phyloP scores from a whole-genome alignment of 2,113 vertebrate species.

The Poeciliopsis turrubarensis region DNA sequence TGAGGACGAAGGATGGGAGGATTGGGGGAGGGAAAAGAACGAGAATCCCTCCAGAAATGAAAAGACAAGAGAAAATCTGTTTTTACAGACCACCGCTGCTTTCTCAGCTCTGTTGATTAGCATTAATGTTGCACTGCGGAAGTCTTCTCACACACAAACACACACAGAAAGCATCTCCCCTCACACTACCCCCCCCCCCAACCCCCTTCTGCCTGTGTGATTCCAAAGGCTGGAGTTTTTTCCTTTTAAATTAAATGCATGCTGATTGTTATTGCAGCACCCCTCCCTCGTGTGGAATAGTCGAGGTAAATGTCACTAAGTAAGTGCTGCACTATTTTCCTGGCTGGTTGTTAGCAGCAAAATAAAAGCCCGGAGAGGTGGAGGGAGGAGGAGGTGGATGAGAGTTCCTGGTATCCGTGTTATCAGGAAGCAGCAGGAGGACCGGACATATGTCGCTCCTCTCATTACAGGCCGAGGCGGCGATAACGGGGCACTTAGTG shows the following conservation, averaged over 20 bases:
- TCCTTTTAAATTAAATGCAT: slow-evolving; percentile 70
- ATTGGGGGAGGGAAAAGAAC: not conserved
- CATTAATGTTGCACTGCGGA: slow-evolving; percentile 66
- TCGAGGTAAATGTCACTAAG: slow-evolving; percentile 73
- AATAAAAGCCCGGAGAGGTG: slow-evolving; percentile 33
- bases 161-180: slow-evolving; percentile 23
- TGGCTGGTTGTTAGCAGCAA: slow-evolving; percentile 43
- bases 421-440: slow-evolving; percentile 58
- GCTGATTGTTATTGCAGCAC: slow-evolving; percentile 67
- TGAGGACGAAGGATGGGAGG: not conserved
- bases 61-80: slow-evolving; percentile 69
- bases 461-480: slow-evolving; percentile 56
- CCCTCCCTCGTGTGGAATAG: slow-evolving; percentile 38
- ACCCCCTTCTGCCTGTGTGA: slow-evolving; percentile 19
- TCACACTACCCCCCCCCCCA: slow-evolving; percentile 4
- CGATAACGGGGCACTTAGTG: slow-evolving; percentile 58
- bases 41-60: slow-evolving; percentile 53
- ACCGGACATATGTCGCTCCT: slow-evolving; percentile 66
- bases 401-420: slow-evolving; percentile 32
- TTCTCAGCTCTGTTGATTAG: slow-evolving; percentile 69
- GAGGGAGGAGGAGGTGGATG: slow-evolving; percentile 1
- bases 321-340: slow-evolving; percentile 60
- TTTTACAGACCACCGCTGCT: slow-evolving; percentile 71
- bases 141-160: slow-evolving; percentile 44
- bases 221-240: slow-evolving; percentile 44